A percentile compares a stretch with the other conserved stretches of the same genome.
These are phyloP conservation scores for Cataglyphis rosenhaueri DNA, from an alignment of 2,888 invertebrate species.

Conservation along the genomic window DNA sequence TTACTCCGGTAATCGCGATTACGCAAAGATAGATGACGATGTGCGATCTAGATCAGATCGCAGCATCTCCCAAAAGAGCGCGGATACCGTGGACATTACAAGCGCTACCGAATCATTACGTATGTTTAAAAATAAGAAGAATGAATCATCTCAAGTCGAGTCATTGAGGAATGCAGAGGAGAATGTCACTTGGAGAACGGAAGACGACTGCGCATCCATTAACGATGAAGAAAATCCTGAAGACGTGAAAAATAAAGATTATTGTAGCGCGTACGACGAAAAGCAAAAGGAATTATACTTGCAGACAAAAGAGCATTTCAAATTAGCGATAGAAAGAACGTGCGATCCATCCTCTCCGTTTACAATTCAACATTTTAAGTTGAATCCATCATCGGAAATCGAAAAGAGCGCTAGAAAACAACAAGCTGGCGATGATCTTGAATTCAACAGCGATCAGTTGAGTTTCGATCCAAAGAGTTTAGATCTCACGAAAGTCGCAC, in stretches of 20 bases:
- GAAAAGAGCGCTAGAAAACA: background rate
- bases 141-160: background rate
- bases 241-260: background rate
- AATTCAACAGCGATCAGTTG: background rate
- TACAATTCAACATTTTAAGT: background rate
- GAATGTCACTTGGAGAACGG: slow-evolving; percentile 34
- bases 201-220: slow-evolving; percentile 28
- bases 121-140: background rate
- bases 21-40: slow-evolving; percentile 35
- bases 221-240: slow-evolving; percentile 16
- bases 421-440: background rate
- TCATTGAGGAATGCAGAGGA: background rate
- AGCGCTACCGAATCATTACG: background rate
- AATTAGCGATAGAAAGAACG: background rate
- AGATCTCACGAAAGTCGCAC: slow-evolving; percentile 38
- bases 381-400: background rate
- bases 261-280: background rate
- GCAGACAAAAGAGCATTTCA: background rate
- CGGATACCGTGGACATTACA: background rate
- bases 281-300: background rate
- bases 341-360: background rate
- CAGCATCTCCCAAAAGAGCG: slow-evolving; percentile 18
- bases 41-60: slow-evolving; percentile 23
- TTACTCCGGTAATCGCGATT: background rate
- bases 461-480: background rate